phyloP scores from a whole-genome alignment of 2,113 vertebrate species.

The Saccopteryx leptura region DNA sequence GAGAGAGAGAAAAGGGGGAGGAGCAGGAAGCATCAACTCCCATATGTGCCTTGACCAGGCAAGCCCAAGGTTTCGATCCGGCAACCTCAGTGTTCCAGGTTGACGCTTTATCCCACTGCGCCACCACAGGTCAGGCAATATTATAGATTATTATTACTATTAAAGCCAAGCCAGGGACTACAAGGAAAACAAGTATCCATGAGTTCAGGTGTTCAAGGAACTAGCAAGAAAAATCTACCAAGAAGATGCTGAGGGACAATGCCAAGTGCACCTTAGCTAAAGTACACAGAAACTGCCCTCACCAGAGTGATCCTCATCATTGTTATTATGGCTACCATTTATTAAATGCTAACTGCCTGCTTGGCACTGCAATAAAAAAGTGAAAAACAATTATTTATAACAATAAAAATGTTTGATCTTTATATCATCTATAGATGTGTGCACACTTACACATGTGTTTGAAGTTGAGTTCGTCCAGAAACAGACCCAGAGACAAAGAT shows the following conservation, averaged over 20 bases:
- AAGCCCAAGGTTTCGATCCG: no score
- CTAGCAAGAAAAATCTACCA: background rate
- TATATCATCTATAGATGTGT: background rate
- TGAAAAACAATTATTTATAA: background rate
- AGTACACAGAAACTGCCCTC: background rate
- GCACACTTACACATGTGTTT: background rate
- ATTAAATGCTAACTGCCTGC: background rate
- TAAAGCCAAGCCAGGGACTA: background rate
- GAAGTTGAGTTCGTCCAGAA: background rate
- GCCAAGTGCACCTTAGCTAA: background rate
- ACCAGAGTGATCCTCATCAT: background rate
- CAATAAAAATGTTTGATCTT: background rate
- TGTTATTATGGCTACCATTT: background rate
- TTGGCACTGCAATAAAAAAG: background rate
- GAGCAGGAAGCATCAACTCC: no score
- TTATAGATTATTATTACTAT: background rate
- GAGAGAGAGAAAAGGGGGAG: no score
- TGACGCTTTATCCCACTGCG: no score
- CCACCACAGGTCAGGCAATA: no score
- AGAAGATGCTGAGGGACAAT: background rate
- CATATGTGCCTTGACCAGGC: no score
- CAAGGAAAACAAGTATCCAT: conserved; percentile 1
- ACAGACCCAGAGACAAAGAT: background rate
- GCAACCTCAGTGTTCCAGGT: no score
- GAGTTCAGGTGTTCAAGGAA: background rate